Percentiles rank a stretch among this genome's conserved stretches.
Conservation (phyloP, 2,113 vertebrate genomes). For the Upupa epops region DNA sequence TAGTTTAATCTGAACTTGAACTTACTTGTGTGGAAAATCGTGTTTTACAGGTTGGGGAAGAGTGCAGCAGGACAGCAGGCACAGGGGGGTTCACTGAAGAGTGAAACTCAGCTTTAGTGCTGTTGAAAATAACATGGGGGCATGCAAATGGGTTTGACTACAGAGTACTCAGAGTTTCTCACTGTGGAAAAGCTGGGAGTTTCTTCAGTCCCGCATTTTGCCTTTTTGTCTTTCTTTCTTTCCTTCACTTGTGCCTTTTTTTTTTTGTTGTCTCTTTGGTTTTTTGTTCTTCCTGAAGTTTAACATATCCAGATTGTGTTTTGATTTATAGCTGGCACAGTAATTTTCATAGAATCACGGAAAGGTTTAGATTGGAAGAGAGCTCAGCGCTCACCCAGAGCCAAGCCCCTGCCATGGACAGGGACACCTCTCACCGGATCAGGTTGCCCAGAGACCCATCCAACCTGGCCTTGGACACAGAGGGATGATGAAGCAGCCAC, state of each 20-base stretch:
- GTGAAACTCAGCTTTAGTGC: background rate
- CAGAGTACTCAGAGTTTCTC: background rate
- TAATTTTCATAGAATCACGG: background rate
- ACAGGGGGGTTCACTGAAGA: accelerated
- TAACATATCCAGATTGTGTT: background rate
- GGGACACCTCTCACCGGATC: no score
- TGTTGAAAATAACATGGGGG: background rate
- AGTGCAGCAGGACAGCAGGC: background rate
- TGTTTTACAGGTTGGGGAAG: background rate
- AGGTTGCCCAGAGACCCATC: no score
- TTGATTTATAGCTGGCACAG: background rate
- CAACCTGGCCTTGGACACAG: no score
- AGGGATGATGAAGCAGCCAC: no score
- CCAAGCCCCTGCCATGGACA: no score
- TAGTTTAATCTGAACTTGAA: background rate
- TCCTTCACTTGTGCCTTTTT: background rate
- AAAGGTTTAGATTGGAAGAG: no score
- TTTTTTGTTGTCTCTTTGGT: background rate
- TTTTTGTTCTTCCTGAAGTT: background rate
- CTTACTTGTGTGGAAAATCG: background rate
- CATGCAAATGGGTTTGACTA: background rate
- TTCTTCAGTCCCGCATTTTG: background rate
- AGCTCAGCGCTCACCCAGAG: no score
- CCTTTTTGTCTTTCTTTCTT: background rate
- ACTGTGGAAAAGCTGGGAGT: background rate